Percentiles rank a stretch among this genome's conserved stretches.
Evolutionary conservation across 2,113 vertebrate species (phyloP).

Genomic region (Panurus biarmicus): DNA sequence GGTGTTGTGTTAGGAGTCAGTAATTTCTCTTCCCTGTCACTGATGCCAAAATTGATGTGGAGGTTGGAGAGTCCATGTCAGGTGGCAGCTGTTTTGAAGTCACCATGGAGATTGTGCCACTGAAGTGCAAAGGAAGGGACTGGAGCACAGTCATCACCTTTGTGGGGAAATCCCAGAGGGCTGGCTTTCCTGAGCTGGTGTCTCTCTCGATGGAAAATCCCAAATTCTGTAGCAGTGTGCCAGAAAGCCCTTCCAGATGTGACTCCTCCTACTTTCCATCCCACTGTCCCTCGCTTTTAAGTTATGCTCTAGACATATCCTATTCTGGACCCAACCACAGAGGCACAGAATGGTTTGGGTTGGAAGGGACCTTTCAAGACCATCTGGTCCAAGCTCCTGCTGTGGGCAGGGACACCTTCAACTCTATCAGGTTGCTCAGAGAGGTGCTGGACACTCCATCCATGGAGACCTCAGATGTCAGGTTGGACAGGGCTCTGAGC

Average conservation of each 20-base stretch:
- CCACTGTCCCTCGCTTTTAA: accelerated
- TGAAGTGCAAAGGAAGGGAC: background rate
- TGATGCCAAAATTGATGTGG: background rate
- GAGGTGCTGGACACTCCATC: background rate
- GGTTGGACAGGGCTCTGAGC: background rate
- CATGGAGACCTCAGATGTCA: background rate
- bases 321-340: background rate
- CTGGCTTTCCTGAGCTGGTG: background rate
- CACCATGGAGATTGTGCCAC: accelerated
- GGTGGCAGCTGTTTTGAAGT: background rate
- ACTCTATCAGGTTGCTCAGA: background rate
- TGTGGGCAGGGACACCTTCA: background rate
- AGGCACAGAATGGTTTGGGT: background rate
- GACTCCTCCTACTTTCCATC: background rate
- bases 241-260: background rate
- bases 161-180: background rate
- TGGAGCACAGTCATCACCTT: no score
- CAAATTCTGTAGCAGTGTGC: accelerated
- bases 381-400: background rate
- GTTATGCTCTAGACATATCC: background rate
- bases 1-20: background rate
- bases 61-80: background rate
- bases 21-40: background rate
- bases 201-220: background rate
- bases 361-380: background rate